Percentiles rank a stretch among this genome's conserved stretches.
phyloP scores from a whole-genome alignment of 2,113 vertebrate genomes.

The Lota lota region DNA sequence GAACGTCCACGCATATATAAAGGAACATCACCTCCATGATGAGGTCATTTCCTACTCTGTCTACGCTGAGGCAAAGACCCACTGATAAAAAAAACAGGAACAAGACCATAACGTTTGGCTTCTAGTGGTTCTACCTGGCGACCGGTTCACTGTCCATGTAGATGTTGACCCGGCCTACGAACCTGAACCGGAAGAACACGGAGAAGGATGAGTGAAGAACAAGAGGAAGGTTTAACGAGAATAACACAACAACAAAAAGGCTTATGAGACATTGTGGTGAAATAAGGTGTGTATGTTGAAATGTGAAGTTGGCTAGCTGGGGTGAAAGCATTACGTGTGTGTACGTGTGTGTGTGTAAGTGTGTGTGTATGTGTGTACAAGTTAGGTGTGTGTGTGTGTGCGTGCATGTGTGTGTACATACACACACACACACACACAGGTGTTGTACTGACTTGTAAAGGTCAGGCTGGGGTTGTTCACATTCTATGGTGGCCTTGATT shows the following conservation, averaged over 20 bases:
- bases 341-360: neutral
- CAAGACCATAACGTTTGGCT: too few relatives aligned
- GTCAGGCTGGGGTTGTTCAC: slow-evolving; percentile 97
- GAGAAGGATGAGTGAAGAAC: neutral
- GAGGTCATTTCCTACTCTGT: too few relatives aligned
- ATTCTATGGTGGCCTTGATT: slow-evolving; percentile 92
- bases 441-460: slow-evolving; percentile 88
- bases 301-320: neutral
- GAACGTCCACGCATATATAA: too few relatives aligned
- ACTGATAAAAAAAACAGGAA: too few relatives aligned
- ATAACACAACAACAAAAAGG: too few relatives aligned
- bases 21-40: too few relatives aligned
- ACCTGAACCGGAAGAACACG: slow-evolving; percentile 68
- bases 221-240: neutral
- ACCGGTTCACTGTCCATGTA: slow-evolving; percentile 87
- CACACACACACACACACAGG: too few relatives aligned
- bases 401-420: neutral
- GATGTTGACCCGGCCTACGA: slow-evolving; percentile 92
- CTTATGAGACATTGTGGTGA: neutral
- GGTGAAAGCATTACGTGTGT: neutral
- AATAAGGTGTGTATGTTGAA: neutral
- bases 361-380: neutral
- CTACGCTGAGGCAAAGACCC: too few relatives aligned
- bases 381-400: neutral
- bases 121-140: slow-evolving; percentile 78